phyloP scores from a whole-genome alignment of 2,888 invertebrate species.

The Rotaria magnacalcarata region DNA sequence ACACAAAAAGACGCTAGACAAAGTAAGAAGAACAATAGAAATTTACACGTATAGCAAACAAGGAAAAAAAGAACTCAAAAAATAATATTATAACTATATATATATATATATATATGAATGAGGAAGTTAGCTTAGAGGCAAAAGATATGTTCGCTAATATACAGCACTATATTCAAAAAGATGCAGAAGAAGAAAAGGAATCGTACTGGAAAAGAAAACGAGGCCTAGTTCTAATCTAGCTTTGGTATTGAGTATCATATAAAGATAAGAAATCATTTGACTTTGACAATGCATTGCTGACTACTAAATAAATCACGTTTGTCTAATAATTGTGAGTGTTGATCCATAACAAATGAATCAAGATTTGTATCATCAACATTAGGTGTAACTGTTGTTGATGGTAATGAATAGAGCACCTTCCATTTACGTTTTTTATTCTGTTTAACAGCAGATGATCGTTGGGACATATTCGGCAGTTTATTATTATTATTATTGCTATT shows the following conservation, averaged over 20 bases:
- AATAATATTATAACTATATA: neutral
- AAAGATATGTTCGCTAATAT: neutral
- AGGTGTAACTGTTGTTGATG: neutral
- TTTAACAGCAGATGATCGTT: neutral
- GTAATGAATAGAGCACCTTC: conserved; percentile 19
- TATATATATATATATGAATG: neutral
- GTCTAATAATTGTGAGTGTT: neutral
- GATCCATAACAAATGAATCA: conserved; percentile 16
- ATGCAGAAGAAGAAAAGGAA: neutral
- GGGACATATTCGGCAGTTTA: neutral
- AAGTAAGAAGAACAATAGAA: too few relatives aligned
- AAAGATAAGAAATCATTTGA: neutral
- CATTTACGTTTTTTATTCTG: conserved; percentile 19
- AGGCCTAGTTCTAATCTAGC: neutral
- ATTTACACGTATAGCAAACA: too few relatives aligned
- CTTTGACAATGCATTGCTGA: neutral
- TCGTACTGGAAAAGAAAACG: neutral
- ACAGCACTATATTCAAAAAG: neutral
- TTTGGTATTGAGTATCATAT: neutral
- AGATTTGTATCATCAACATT: conserved; percentile 1
- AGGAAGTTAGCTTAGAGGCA: too few relatives aligned
- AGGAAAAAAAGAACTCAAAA: too few relatives aligned
- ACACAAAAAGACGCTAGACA: too few relatives aligned
- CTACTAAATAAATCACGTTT: conserved; percentile 18
- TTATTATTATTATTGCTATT: neutral